Conservation (phyloP, 2,888 invertebrate genomes). For the Gisinianus flammeolus region DNA sequence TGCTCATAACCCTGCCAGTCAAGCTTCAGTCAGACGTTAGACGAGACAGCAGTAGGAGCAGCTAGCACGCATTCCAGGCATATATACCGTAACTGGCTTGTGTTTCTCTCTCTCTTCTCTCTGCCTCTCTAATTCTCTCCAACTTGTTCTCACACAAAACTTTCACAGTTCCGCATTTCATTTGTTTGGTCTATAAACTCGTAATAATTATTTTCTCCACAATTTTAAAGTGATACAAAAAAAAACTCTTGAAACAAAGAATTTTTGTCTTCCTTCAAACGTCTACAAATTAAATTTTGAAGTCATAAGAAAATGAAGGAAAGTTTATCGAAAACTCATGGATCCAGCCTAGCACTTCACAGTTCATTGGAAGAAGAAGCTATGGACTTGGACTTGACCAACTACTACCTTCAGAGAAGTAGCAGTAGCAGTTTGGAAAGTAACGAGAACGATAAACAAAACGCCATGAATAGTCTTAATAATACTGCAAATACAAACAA, state of each 20-base stretch:
- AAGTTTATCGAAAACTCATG: constrained; percentile 25
- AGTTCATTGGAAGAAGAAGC: constrained; percentile 28
- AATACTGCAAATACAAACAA: constrained; percentile 6
- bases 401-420: constrained; percentile 20
- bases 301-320: constrained; percentile 25
- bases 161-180: neutral
- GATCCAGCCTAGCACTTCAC: constrained; percentile 4
- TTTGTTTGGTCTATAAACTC: neutral
- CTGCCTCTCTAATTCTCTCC: constrained; percentile 4
- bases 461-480: constrained; percentile 18
- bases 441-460: constrained; percentile 6
- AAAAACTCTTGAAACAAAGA: constrained; percentile 1
- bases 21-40: neutral
- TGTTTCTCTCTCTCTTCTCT: constrained; percentile 4
- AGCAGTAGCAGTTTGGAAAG: constrained; percentile 15
- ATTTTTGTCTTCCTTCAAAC: neutral
- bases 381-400: constrained; percentile 11
- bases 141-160: neutral
- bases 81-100: neutral
- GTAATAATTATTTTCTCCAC: neutral
- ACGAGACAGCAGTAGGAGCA: neutral
- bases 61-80: neutral
- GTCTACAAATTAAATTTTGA: too few relatives aligned
- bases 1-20: too few relatives aligned
- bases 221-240: neutral